A percentile compares a stretch with the other conserved stretches of the same genome.
Conservation (phyloP, 1,140 invertebrate species). For the Holcopasites calliopsidis region DNA sequence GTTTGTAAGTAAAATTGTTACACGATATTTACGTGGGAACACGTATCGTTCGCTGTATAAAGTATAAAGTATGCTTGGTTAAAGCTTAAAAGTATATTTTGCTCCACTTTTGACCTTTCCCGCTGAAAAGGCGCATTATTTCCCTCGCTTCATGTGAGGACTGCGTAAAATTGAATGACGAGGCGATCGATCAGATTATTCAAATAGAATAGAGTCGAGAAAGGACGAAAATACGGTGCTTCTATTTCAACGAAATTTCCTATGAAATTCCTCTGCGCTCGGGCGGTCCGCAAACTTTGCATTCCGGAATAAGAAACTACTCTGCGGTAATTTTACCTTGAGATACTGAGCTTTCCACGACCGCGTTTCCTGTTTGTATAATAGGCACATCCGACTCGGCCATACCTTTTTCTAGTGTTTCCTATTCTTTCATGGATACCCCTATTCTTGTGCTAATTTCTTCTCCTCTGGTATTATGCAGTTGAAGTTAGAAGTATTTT, state of each 20-base stretch:
- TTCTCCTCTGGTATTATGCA: neutral
- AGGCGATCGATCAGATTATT: neutral
- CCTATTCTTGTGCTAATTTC: neutral
- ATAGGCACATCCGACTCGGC: neutral
- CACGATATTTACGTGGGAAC: conserved; percentile 19
- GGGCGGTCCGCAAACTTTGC: neutral
- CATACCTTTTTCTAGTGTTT: neutral
- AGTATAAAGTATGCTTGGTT: no score
- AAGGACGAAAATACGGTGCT: neutral
- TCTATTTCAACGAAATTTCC: conserved; percentile 1
- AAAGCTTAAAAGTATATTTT: no score
- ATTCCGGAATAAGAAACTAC: neutral
- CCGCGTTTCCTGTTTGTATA: conserved; percentile 9
- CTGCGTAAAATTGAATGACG: no score
- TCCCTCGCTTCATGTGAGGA: no score
- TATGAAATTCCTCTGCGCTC: neutral
- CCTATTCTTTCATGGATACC: neutral
- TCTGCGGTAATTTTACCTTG: neutral
- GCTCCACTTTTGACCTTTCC: no score
- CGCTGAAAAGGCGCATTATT: no score
- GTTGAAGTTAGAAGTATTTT: neutral
- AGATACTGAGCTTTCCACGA: conserved; percentile 8
- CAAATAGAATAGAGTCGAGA: no score
- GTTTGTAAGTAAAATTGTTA: conserved; percentile 30
- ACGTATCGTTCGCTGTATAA: conserved; percentile 1